Evolutionary conservation across 2,888 invertebrate species (phyloP).

Genomic region (Ptilodon capucinus): DNA sequence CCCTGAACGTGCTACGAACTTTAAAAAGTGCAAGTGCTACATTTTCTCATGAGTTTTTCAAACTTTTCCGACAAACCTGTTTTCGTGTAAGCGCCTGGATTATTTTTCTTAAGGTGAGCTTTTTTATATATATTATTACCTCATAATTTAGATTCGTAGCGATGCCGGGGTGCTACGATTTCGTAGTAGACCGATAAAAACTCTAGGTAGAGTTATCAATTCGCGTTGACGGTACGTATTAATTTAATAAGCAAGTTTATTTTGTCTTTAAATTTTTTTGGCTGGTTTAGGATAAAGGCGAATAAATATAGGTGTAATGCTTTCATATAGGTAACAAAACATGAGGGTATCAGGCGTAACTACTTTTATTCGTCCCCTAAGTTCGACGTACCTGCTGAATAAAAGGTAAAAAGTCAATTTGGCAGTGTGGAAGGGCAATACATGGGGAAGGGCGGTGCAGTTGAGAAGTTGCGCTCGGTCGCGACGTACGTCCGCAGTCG

Average conservation of each 20-base stretch:
- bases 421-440: slow-evolving; percentile 76
- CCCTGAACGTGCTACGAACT: slow-evolving; percentile 66
- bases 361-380: slow-evolving; percentile 73
- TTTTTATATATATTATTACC: slow-evolving; percentile 14
- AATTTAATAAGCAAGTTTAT: slow-evolving; percentile 17
- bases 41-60: slow-evolving; percentile 45
- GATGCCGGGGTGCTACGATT: slow-evolving; percentile 51
- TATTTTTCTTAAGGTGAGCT: slow-evolving; percentile 41
- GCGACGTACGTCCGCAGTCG: slow-evolving; percentile 52
- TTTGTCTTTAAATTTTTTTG: slow-evolving; percentile 17
- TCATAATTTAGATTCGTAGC: slow-evolving; percentile 31
- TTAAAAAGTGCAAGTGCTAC: slow-evolving; percentile 68
- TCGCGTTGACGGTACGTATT: slow-evolving; percentile 15
- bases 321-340: slow-evolving; percentile 41
- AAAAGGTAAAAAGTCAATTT: slow-evolving; percentile 82
- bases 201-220: slow-evolving; percentile 7
- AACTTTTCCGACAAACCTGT: slow-evolving; percentile 30
- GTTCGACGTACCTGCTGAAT: slow-evolving; percentile 78
- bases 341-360: slow-evolving; percentile 58
- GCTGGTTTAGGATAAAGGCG: slow-evolving; percentile 37
- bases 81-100: slow-evolving; percentile 44
- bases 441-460: slow-evolving; percentile 78
- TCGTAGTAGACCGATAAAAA: slow-evolving; percentile 34
- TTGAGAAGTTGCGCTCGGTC: slow-evolving; percentile 51
- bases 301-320: slow-evolving; percentile 35